phyloP scores from a whole-genome alignment of 2,797 vertebrate species.

The Cyclura pinguis region DNA sequence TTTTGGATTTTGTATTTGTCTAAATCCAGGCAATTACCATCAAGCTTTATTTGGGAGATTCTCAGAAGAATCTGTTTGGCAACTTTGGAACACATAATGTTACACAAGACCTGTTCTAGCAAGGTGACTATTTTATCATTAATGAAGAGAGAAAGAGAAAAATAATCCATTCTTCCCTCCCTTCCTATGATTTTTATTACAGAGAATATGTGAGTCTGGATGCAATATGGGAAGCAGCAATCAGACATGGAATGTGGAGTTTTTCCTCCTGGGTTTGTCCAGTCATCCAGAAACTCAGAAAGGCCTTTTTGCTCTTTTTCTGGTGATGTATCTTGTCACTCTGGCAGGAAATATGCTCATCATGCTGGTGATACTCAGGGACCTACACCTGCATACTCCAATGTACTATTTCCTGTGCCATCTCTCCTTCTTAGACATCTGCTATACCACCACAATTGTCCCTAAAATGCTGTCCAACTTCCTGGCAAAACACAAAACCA shows the following conservation, averaged over 20 bases:
- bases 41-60: not conserved
- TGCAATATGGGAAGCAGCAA: conserved; percentile 7
- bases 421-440: conserved; percentile 7
- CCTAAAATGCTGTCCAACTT: conserved; percentile 10
- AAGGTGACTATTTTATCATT: not conserved
- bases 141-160: not conserved
- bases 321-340: conserved; percentile 10
- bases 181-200: not conserved
- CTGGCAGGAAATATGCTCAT: conserved; percentile 12
- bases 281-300: not conserved
- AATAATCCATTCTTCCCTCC: not conserved
- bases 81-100: not conserved
- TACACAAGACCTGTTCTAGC: not conserved
- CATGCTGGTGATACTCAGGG: not conserved
- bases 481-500: conserved; percentile 8
- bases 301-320: conserved; percentile 12
- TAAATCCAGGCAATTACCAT: not conserved
- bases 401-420: conserved; percentile 30
- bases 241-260: not conserved
- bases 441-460: conserved; percentile 27
- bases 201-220: not conserved
- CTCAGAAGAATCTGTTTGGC: not conserved
- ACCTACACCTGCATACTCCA: not conserved
- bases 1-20: no score
- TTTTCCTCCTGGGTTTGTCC: conserved; percentile 17